Evolutionary conservation across 2,888 invertebrate genomes (phyloP).

Genomic region (Drosophila formosana): DNA sequence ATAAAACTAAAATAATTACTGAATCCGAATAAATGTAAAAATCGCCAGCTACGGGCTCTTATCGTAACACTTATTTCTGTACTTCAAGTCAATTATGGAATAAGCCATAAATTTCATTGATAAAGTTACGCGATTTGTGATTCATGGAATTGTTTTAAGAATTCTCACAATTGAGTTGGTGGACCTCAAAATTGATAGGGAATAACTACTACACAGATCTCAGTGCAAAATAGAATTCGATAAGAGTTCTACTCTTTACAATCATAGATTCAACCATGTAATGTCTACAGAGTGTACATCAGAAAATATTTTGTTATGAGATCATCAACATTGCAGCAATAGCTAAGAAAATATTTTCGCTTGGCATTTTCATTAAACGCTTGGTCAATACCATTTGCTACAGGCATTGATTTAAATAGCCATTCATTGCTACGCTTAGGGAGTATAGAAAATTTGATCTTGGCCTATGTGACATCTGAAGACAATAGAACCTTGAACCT

Average conservation of each 20-base stretch:
- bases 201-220: not conserved
- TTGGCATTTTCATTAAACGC: constrained; percentile 75
- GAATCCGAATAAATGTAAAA: constrained; percentile 7
- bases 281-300: not conserved
- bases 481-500: constrained; percentile 58
- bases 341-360: constrained; percentile 36
- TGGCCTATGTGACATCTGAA: constrained; percentile 47
- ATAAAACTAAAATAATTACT: constrained; percentile 1
- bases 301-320: constrained; percentile 18
- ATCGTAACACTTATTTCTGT: constrained; percentile 14
- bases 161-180: not conserved
- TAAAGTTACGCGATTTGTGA: constrained; percentile 15
- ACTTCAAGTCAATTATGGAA: constrained; percentile 7
- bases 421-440: constrained; percentile 32
- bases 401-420: constrained; percentile 51
- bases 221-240: not conserved
- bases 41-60: constrained; percentile 18
- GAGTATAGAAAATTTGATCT: constrained; percentile 28
- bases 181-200: not conserved
- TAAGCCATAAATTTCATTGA: constrained; percentile 31
- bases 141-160: constrained; percentile 10
- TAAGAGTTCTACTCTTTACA: not conserved
- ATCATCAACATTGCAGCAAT: constrained; percentile 29
- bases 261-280: not conserved
- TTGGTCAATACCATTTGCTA: constrained; percentile 55